These are phyloP conservation scores for Colius striatus DNA, from an alignment of 2,113 vertebrate species.

Conservation along the genomic window DNA sequence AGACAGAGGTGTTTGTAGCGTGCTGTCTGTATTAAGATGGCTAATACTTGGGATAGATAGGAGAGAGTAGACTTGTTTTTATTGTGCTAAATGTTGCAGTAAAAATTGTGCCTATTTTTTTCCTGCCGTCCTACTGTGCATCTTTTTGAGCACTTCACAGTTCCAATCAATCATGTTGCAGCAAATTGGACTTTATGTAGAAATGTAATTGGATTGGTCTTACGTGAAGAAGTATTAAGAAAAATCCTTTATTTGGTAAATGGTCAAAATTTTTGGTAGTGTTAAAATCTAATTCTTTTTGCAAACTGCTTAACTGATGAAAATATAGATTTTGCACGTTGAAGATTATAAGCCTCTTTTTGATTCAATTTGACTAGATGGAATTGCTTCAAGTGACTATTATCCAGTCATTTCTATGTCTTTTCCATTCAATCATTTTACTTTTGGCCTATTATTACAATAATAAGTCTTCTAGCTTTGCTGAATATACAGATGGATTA, in stretches of 20 bases:
- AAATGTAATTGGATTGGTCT: slow-evolving; percentile 40
- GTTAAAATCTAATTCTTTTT: neutral
- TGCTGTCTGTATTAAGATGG: neutral
- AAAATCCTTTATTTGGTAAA: slow-evolving; percentile 18
- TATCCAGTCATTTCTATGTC: neutral
- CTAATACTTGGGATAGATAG: neutral
- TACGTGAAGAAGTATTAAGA: neutral
- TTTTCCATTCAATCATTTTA: neutral
- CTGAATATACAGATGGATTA: neutral
- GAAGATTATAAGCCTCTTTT: neutral
- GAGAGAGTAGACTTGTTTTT: neutral
- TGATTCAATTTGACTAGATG: neutral
- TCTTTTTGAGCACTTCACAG: neutral
- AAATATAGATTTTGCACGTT: neutral
- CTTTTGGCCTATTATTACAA: neutral
- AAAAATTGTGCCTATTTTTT: neutral
- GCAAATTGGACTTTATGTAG: slow-evolving; percentile 36
- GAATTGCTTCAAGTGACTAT: neutral
- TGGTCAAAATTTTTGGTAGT: slow-evolving; percentile 14
- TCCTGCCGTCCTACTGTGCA: neutral
- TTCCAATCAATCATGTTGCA: neutral
- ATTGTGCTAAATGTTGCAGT: neutral
- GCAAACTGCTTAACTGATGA: neutral
- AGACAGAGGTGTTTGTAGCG: neutral
- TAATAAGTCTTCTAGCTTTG: neutral